These are phyloP conservation scores for Oreotrochilus melanogaster DNA, from an alignment of 2,113 vertebrate species.

Conservation along the genomic window DNA sequence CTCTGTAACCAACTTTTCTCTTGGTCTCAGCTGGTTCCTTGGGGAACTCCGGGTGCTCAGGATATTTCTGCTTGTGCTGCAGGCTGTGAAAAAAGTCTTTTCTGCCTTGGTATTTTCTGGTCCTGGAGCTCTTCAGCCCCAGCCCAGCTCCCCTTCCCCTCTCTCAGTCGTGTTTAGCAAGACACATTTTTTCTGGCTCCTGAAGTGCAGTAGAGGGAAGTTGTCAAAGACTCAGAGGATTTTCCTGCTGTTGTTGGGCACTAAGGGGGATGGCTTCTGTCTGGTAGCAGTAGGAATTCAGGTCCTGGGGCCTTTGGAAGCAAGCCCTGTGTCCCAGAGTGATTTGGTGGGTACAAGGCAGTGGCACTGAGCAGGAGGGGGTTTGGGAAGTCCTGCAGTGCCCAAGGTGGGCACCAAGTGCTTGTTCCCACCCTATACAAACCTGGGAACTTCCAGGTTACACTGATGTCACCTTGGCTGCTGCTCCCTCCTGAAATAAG, in stretches of 20 bases:
- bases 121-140: not conserved
- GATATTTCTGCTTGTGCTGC: not conserved
- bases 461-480: not conserved
- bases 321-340: not conserved
- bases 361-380: not conserved
- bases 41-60: not conserved
- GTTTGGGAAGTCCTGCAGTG: not conserved
- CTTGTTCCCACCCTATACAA: not conserved
- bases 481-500: not conserved
- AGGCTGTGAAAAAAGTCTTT: not conserved
- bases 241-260: rapidly evolving
- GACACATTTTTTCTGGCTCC: not conserved
- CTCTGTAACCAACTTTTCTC: not conserved
- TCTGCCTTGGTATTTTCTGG: not conserved
- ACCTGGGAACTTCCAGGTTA: not conserved
- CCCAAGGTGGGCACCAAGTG: rapidly evolving
- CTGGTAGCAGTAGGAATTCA: not conserved
- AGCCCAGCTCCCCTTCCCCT: not conserved
- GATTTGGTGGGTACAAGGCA: rapidly evolving
- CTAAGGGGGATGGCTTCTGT: not conserved
- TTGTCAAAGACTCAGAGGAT: not conserved
- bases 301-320: not conserved
- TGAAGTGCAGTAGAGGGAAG: not conserved
- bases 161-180: rapidly evolving
- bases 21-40: not conserved